These are phyloP conservation scores for Poeciliopsis turrubarensis DNA, from an alignment of 2,113 vertebrate genomes.

Conservation along the genomic window DNA sequence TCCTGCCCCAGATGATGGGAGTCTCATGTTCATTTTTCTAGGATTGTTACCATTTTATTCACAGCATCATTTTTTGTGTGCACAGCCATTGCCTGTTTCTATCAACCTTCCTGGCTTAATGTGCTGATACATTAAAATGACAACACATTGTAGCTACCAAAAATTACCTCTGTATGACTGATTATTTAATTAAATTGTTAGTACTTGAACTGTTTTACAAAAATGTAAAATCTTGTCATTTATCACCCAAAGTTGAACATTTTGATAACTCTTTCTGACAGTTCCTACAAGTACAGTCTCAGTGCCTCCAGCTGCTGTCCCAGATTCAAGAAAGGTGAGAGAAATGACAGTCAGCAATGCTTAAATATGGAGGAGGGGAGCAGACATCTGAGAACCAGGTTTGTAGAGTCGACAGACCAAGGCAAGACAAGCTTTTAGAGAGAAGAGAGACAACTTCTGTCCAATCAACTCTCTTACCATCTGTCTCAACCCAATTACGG, in stretches of 20 bases:
- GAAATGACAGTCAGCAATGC: conserved; percentile 36
- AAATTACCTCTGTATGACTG: conserved; percentile 1
- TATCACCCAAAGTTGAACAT: conserved; percentile 13
- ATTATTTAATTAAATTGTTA: conserved; percentile 2
- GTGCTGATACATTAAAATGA: conserved; percentile 35
- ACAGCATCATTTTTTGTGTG: conserved; percentile 58
- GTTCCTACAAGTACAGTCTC: conserved; percentile 18
- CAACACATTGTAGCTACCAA: conserved; percentile 6
- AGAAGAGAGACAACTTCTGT: conserved; percentile 38
- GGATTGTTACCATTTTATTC: conserved; percentile 72
- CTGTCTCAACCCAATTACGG: conserved; percentile 66
- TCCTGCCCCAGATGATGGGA: conserved; percentile 26
- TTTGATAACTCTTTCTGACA: conserved; percentile 31
- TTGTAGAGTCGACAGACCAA: conserved; percentile 22
- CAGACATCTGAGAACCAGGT: conserved; percentile 31
- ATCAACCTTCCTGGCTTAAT: conserved; percentile 38
- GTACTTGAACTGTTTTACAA: neutral
- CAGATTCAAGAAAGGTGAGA: conserved; percentile 37
- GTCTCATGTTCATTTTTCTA: conserved; percentile 42
- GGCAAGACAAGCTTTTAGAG: conserved; percentile 12
- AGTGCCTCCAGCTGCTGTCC: conserved; percentile 8
- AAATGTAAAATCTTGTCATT: conserved; percentile 30
- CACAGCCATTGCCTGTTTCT: conserved; percentile 22
- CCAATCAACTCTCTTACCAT: conserved; percentile 55
- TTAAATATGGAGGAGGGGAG: conserved; percentile 9